Conservation (phyloP, 2,888 invertebrate species). For the Steromphala cineraria region DNA sequence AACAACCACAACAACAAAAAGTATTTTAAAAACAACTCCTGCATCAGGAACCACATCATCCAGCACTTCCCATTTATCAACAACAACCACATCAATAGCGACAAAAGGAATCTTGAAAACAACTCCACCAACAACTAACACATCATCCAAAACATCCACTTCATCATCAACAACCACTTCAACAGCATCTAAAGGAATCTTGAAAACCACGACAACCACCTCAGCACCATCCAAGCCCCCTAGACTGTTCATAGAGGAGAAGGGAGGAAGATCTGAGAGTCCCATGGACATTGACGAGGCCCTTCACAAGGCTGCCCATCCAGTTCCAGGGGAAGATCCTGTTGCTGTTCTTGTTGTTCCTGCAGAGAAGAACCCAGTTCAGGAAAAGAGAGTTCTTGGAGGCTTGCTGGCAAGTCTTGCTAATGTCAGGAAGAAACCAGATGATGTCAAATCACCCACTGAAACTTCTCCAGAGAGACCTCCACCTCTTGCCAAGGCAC, state of each 20-base stretch:
- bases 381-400: slow-evolving; percentile 49
- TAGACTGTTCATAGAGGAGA: background rate
- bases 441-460: background rate
- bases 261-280: slow-evolving; percentile 27
- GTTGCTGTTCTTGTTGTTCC: slow-evolving; percentile 40
- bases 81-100: slow-evolving; percentile 12
- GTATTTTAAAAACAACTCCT: background rate
- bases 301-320: slow-evolving; percentile 31
- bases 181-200: background rate
- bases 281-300: slow-evolving; percentile 42
- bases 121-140: background rate
- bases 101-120: background rate
- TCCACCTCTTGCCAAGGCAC: background rate
- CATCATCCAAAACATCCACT: background rate
- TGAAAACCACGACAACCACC: background rate
- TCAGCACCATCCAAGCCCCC: slow-evolving; percentile 29
- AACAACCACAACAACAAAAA: slow-evolving; percentile 3
- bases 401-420: slow-evolving; percentile 59
- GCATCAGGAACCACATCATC: background rate
- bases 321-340: slow-evolving; percentile 35
- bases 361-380: background rate
- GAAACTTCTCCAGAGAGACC: background rate
- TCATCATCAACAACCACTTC: background rate
- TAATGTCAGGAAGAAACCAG: slow-evolving; percentile 40
- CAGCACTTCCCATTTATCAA: background rate